A percentile compares a stretch with the other conserved stretches of the same genome.
Conservation (phyloP, 2,113 vertebrate genomes). For the Lasiurus borealis region DNA sequence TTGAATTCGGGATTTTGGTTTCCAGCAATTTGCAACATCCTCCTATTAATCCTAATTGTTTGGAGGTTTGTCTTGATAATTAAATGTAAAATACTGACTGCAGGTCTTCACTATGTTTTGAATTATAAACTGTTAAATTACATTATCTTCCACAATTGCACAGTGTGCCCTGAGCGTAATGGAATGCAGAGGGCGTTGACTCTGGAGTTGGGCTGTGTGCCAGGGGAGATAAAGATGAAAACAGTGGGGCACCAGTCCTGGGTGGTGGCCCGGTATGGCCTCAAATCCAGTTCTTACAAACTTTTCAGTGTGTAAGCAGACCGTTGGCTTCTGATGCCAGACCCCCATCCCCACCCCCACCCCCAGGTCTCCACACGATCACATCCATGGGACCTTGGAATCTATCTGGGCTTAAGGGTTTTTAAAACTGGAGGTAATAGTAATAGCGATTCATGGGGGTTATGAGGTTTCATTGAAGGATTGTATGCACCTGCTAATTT, state of each 20-base stretch:
- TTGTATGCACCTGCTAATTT: background rate
- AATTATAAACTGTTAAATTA: conserved; percentile 8
- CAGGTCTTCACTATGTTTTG: background rate
- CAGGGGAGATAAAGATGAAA: background rate
- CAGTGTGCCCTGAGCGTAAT: background rate
- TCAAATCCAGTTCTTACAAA: background rate
- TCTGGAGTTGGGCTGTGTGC: background rate
- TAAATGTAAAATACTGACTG: conserved; percentile 22
- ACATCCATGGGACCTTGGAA: background rate
- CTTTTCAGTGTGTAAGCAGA: background rate
- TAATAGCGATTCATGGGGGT: background rate
- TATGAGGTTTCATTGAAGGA: background rate
- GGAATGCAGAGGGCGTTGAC: background rate
- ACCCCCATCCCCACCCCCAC: no score
- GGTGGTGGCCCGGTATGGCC: background rate
- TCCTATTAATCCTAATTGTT: conserved; percentile 39
- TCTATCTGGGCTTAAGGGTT: background rate
- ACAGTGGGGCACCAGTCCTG: background rate
- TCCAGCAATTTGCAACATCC: background rate
- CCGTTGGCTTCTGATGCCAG: background rate
- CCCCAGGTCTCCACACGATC: background rate
- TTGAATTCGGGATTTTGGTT: background rate
- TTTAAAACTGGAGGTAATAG: background rate
- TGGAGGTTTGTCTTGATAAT: conserved; percentile 35
- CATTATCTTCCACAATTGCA: background rate